Evolutionary conservation across 2,888 invertebrate species (phyloP).

Genomic region (Creontiades dilutus): DNA sequence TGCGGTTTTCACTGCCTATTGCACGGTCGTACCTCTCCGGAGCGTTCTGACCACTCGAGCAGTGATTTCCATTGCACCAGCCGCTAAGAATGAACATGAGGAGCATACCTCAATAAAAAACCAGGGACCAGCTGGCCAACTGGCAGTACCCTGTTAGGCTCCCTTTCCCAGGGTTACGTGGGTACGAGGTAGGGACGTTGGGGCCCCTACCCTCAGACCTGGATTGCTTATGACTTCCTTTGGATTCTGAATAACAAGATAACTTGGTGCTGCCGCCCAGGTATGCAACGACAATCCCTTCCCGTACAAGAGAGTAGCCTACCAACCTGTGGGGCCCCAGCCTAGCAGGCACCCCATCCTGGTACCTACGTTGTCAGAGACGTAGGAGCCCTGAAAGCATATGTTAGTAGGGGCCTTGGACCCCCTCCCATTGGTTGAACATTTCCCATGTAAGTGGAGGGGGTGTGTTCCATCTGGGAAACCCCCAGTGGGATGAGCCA

Average conservation of each 20-base stretch:
- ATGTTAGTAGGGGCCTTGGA: background rate
- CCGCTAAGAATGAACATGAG: conserved; percentile 13
- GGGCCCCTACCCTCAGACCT: background rate
- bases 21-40: no score
- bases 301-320: background rate
- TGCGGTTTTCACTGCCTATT: no score
- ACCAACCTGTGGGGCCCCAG: conserved; percentile 34
- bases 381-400: conserved; percentile 41
- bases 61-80: background rate
- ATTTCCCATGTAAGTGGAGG: conserved; percentile 21
- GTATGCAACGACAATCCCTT: background rate
- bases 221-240: background rate
- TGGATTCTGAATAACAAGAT: background rate
- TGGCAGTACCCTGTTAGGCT: conserved; percentile 57
- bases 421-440: background rate
- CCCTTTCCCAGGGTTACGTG: conserved; percentile 43
- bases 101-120: conserved; percentile 45
- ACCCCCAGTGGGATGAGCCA: conserved; percentile 45
- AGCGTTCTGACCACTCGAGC: no score
- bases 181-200: background rate
- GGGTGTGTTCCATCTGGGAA: conserved; percentile 42
- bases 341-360: conserved; percentile 31
- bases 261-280: conserved; percentile 25
- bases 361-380: conserved; percentile 49
- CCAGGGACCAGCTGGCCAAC: conserved; percentile 45